Percentiles rank a stretch among this genome's conserved stretches.
Evolutionary conservation across 2,113 vertebrate genomes (phyloP).

Genomic region (Etheostoma spectabile): DNA sequence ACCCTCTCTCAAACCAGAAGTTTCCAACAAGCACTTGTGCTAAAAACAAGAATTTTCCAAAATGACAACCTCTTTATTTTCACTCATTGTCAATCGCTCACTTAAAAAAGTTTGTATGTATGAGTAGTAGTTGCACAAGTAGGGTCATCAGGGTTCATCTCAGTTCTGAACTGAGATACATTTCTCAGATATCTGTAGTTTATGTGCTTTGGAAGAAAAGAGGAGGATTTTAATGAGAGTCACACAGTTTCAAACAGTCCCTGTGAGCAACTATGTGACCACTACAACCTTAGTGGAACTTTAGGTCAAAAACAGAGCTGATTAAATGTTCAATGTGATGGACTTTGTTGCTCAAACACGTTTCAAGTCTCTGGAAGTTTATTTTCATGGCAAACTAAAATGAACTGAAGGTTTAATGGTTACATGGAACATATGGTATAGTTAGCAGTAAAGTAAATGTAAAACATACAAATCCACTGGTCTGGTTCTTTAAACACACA

Average conservation of each 20-base stretch:
- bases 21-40: background rate
- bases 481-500: constrained; percentile 16
- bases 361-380: constrained; percentile 26
- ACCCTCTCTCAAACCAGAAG: too few species aligned
- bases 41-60: constrained; percentile 1
- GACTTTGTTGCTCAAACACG: background rate
- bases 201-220: constrained; percentile 85
- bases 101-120: background rate
- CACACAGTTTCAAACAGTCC: constrained; percentile 70
- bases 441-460: background rate
- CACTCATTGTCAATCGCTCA: constrained; percentile 11
- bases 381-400: constrained; percentile 3
- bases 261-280: background rate
- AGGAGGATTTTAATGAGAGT: constrained; percentile 88
- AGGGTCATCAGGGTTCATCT: constrained; percentile 22
- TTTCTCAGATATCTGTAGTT: constrained; percentile 38
- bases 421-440: background rate
- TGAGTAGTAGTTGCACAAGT: background rate
- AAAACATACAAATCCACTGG: constrained; percentile 19
- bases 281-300: background rate
- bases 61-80: background rate
- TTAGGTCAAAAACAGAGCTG: too few species aligned
- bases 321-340: too few species aligned
- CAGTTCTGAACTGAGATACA: constrained; percentile 26
- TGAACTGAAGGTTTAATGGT: background rate